Conservation (phyloP, 2,797 vertebrate species). For the Microctenopoma stevenorrisi region DNA sequence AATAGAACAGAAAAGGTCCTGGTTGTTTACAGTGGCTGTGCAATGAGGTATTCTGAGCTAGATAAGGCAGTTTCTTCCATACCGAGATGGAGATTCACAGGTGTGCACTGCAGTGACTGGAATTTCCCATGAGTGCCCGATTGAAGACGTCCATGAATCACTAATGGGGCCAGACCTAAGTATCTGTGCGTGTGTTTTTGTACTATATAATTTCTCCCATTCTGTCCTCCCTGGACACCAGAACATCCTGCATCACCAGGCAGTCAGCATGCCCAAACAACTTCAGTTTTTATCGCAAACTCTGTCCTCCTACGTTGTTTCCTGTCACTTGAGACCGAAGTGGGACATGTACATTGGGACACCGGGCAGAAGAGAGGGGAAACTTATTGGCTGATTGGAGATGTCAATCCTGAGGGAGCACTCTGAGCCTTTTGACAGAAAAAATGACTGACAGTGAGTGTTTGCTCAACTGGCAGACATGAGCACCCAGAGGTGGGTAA, state of each 20-base stretch:
- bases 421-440: slow-evolving; percentile 56
- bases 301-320: slow-evolving; percentile 27
- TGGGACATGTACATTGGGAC: slow-evolving; percentile 57
- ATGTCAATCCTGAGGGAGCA: slow-evolving; percentile 53
- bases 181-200: slow-evolving; percentile 6
- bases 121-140: slow-evolving; percentile 31
- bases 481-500: slow-evolving; percentile 64
- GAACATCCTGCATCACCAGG: slow-evolving; percentile 50
- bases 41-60: background rate
- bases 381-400: slow-evolving; percentile 61
- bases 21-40: slow-evolving; percentile 20
- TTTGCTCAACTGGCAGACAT: slow-evolving; percentile 67
- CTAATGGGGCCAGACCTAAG: slow-evolving; percentile 16
- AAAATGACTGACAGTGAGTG: slow-evolving; percentile 76
- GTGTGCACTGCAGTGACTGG: slow-evolving; percentile 39
- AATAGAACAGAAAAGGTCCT: slow-evolving; percentile 20
- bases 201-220: slow-evolving; percentile 32
- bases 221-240: slow-evolving; percentile 39
- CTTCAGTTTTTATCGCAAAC: slow-evolving; percentile 46
- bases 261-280: slow-evolving; percentile 48
- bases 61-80: background rate
- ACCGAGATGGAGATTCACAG: slow-evolving; percentile 20
- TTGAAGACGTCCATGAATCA: slow-evolving; percentile 52
- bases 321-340: slow-evolving; percentile 54
- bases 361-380: slow-evolving; percentile 9